Base-by-base conservation (phyloP, 2,113 vertebrate species). In the Microcebus griseorufus region DNA sequence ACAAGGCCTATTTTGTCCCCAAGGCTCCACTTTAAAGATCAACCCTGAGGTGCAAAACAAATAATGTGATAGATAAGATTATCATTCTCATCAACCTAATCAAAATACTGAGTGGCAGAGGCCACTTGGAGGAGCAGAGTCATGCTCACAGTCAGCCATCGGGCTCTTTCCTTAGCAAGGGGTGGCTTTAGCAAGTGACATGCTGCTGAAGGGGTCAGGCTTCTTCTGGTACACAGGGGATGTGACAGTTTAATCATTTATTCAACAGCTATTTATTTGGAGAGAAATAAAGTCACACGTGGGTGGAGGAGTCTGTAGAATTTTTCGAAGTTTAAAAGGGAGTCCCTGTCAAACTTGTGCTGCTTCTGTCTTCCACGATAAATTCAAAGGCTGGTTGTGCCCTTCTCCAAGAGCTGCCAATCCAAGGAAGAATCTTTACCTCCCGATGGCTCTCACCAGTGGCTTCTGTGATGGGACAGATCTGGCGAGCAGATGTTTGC, bases 401-500 rank as follows among this genome's bases (percentile, higher is more conserved):
- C 91, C 64, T 96, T 85, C 80, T 85, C 80, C 53, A 34, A 82
- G 62, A 27, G 23, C 64, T 92, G 42, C 65, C 72, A 25, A 2
- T 90, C 70, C 51, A 17, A 72, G 23, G 25, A 34, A 29, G 88
- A 90, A 70, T 65, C 34, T 16, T 80, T 27, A 39, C 39, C 53
- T 75, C 85, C 75, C 6, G 18, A 64, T 91, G 73, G 60, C 13
- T 69, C 29, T 88, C 53, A 67, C 69, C 60, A 81, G 58, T 65
- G 90, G 75, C 62, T 69, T n/a, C n/a, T 75, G 42, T 72, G n/a
- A 70, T 39, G 10, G 45, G 70, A 70, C 86, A 83, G 48, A 72
- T 94, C 95, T 97, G 97, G 94, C 75, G 73, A 88, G 62, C 96
- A 96, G 85, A 94, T 96, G 93, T 93, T 80, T 64, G 34, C 79